Evolutionary conservation across 1,140 invertebrate genomes (phyloP), one percentile per base, ranked within the genome.

Genomic region (Limonius californicus): DNA sequence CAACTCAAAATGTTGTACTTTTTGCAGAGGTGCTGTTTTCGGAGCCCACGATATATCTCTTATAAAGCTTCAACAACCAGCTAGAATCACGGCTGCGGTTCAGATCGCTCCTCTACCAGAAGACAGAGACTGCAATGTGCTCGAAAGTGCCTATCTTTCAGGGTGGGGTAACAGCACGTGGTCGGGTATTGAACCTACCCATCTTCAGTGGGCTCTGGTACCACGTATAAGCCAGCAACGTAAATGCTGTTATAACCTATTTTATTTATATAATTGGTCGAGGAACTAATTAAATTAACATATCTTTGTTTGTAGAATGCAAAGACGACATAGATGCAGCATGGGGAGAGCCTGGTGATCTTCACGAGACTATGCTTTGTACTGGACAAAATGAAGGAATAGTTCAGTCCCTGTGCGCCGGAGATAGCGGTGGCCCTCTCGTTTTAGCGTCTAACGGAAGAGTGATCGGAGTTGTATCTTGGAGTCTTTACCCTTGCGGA

Each of bases 401-500:
- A 39, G n/a, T 6, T 2, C 3, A 39, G n/a, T 64, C 79, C 42
- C 80, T 78, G 1, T 84, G 82, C 58, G 79, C 79, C 57, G 83
- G 83, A 0, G 84, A 85, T 64, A 83, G 81, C 1, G 84, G 84
- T 20, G 83, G 84, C 1, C 83, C 84, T 0, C 20, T 85, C 7
- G 71, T 75, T 57, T 77, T 76, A 65, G n/a, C 2, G 2, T 39
- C 35, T 12, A 54, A 66, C 67, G 58, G 73, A 65, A 15, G 64
- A 54, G 2, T 60, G 12, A 69, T 89, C 57, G 89, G 89, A 18
- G 74, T 89, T 9, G 88, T 89, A 0, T 90, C 88, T 1, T 90
- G 87, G 85, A 88, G 89, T 11, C 75, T 84, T 21, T 79, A 83
- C 35, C 89, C 89, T 61, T 88, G 87, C 66, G 85, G 86, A 1